Conservation (phyloP, 64 coral and sea anemone species). For the Pocillopora damicornis region DNA sequence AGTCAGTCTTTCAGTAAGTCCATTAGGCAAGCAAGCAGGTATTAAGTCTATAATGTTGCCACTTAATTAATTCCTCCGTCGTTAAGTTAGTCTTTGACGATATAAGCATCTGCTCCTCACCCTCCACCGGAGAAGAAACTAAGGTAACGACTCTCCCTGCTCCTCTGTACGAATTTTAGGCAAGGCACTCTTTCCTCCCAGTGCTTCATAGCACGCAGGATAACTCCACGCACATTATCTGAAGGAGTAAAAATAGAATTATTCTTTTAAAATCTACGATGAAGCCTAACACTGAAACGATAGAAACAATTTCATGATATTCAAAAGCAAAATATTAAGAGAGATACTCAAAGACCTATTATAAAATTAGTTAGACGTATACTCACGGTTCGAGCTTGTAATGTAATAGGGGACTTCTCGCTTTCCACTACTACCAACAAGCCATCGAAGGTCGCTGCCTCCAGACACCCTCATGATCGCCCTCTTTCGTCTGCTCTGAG, state of each 20-base stretch:
- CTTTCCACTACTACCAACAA: background rate
- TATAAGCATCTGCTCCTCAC: conserved; percentile 20
- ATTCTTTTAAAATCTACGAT: background rate
- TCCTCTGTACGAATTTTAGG: conserved; percentile 40
- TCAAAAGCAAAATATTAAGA: no score
- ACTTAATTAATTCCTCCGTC: no score
- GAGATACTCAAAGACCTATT: no score
- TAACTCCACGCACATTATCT: conserved; percentile 57
- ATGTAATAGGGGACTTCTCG: conserved; percentile 28
- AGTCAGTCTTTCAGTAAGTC: no score
- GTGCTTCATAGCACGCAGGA: conserved; percentile 66
- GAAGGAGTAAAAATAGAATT: background rate
- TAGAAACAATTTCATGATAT: no score
- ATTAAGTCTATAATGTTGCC: no score
- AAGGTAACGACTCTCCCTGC: conserved; percentile 20
- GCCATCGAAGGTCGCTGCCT: conserved; percentile 12
- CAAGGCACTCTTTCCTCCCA: conserved; percentile 74
- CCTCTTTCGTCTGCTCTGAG: conserved; percentile 2
- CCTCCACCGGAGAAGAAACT: conserved; percentile 76
- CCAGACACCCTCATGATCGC: conserved; percentile 1
- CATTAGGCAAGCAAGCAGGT: no score
- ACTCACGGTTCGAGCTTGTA: background rate
- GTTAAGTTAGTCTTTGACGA: no score
- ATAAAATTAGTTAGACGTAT: no score
- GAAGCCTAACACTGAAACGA: no score